These are phyloP conservation scores for Scartelaos histophorus DNA, from an alignment of 2,113 vertebrate genomes.

Conservation along the genomic window DNA sequence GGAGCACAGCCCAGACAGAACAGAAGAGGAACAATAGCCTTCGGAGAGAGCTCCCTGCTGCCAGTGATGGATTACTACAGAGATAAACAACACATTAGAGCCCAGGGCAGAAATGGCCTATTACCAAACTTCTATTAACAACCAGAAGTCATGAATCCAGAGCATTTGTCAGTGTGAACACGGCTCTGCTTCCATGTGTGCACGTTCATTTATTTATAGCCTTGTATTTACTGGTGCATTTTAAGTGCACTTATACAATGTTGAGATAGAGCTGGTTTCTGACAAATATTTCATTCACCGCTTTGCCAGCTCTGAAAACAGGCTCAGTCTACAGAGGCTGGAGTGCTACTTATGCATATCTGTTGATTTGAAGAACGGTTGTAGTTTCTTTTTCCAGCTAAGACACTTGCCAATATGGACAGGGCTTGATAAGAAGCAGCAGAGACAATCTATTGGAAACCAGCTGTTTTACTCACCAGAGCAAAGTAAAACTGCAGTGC, in stretches of 20 bases:
- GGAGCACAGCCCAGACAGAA: conserved; percentile 13
- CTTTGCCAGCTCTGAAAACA: not conserved
- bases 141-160: not conserved
- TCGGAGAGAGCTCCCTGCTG: conserved; percentile 6
- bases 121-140: conserved; percentile 5
- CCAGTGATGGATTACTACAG: conserved; percentile 10
- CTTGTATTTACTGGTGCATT: conserved; percentile 3
- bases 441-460: not conserved
- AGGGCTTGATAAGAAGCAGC: not conserved
- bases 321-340: not conserved
- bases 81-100: conserved; percentile 16
- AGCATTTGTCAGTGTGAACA: not conserved
- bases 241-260: conserved; percentile 3
- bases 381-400: not conserved
- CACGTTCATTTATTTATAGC: conserved; percentile 1
- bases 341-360: not conserved
- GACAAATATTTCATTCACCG: conserved; percentile 1
- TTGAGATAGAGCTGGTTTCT: not conserved
- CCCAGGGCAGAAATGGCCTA: not conserved
- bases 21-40: not conserved
- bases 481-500: not conserved
- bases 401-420: conserved; percentile 3
- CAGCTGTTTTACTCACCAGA: not conserved
- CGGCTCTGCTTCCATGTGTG: not conserved
- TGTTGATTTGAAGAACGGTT: not conserved